Percentiles rank a stretch among this genome's conserved stretches.
Evolutionary conservation across 2,113 vertebrate species (phyloP).

Genomic region (Apeltes quadracus): DNA sequence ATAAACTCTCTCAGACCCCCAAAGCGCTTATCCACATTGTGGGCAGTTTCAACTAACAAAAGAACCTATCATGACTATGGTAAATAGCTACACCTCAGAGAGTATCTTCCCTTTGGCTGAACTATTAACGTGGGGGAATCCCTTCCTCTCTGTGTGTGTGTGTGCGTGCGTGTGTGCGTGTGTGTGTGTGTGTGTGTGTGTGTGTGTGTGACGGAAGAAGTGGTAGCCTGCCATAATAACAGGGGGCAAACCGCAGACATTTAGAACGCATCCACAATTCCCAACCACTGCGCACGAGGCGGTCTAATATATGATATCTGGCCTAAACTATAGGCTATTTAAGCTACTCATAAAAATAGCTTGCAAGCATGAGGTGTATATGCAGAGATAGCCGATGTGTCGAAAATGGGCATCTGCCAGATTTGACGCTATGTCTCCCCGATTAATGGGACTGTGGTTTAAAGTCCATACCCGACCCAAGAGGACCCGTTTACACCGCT

Average conservation of each 20-base stretch:
- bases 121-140: slow-evolving; percentile 36
- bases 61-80: slow-evolving; percentile 1
- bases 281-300: slow-evolving; percentile 43
- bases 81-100: background rate
- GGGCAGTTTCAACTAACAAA: slow-evolving; percentile 9
- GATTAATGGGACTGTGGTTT: slow-evolving; percentile 61
- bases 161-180: too few species aligned
- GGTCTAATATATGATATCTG: slow-evolving; percentile 10
- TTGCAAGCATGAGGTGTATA: background rate
- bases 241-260: slow-evolving; percentile 65
- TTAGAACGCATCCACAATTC: slow-evolving; percentile 49
- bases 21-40: slow-evolving; percentile 23
- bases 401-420: slow-evolving; percentile 13
- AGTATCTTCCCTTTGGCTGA: background rate
- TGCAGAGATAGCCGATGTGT: background rate
- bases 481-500: too few species aligned
- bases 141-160: slow-evolving; percentile 8
- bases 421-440: slow-evolving; percentile 50
- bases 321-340: background rate
- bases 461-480: slow-evolving; percentile 39
- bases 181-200: too few species aligned
- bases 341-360: slow-evolving; percentile 2
- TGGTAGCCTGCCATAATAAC: slow-evolving; percentile 56
- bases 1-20: background rate
- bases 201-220: slow-evolving; percentile 30